Conservation (phyloP, 2,888 invertebrate species). For the Scaptomyza parva region DNA sequence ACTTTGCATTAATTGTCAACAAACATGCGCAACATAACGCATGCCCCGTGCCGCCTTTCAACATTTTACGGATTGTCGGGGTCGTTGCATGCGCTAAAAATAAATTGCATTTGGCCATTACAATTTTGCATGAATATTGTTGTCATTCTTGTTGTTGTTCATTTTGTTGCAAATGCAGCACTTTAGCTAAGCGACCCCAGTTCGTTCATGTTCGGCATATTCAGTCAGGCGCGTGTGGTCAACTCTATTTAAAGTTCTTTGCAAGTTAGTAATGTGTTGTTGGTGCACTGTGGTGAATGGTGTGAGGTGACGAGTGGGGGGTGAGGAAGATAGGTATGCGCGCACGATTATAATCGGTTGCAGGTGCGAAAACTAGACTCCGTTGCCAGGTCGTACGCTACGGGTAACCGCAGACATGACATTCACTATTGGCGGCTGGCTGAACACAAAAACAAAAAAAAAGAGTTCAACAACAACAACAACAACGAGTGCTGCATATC, state of each 20-base stretch:
- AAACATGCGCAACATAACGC: constrained; percentile 65
- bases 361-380: constrained; percentile 63
- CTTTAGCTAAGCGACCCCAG: constrained; percentile 52
- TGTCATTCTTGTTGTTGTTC: constrained; percentile 3
- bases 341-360: constrained; percentile 46
- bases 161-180: constrained; percentile 32
- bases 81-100: constrained; percentile 71
- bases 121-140: constrained; percentile 32
- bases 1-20: constrained; percentile 73
- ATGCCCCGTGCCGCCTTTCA: constrained; percentile 36
- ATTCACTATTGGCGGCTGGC: constrained; percentile 14
- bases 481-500: background rate
- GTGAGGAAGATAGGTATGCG: background rate
- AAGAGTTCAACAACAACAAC: background rate
- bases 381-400: constrained; percentile 29
- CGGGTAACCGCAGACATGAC: constrained; percentile 50
- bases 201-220: background rate
- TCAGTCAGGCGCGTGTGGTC: constrained; percentile 47
- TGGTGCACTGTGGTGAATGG: too few relatives aligned
- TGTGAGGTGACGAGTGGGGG: too few relatives aligned
- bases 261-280: too few relatives aligned
- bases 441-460: background rate
- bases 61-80: constrained; percentile 22
- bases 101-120: constrained; percentile 70
- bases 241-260: constrained; percentile 38